Percentiles rank a stretch among this genome's conserved stretches.
These are phyloP conservation scores for Tympanoctomys barrerae DNA, from an alignment of 2,797 vertebrate species.

Conservation along the genomic window DNA sequence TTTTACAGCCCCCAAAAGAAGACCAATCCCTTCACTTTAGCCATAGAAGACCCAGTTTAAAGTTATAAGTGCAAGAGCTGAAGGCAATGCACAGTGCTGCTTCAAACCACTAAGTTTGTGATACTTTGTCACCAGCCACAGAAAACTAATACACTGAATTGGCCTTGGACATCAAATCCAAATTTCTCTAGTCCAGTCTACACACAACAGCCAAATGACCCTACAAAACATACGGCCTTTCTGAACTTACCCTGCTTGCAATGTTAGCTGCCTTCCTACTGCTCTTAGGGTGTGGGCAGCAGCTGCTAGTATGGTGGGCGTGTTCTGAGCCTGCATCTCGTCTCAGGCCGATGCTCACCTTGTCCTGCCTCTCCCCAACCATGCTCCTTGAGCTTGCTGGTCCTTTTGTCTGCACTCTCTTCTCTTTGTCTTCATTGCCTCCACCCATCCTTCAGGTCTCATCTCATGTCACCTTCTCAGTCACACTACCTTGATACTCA, in stretches of 20 bases:
- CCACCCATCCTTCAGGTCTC: background rate
- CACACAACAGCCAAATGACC: background rate
- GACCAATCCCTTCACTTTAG: background rate
- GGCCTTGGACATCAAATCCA: background rate
- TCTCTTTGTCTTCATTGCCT: background rate
- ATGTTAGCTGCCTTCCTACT: background rate
- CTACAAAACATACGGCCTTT: background rate
- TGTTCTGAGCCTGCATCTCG: background rate
- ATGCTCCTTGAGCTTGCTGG: background rate
- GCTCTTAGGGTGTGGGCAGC: background rate
- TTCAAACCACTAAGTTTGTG: background rate
- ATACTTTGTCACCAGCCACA: background rate
- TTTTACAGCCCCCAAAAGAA: background rate
- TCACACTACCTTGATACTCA: background rate
- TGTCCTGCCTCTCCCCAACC: no score
- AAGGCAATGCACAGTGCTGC: background rate
- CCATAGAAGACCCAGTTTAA: background rate
- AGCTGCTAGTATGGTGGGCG: no score
- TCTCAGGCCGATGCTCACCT: fast-evolving
- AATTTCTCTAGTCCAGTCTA: background rate
- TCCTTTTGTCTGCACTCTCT: background rate
- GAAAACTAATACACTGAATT: background rate
- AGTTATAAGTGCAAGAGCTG: background rate
- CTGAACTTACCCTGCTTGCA: background rate
- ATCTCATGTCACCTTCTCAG: background rate